Base-by-base conservation (phyloP, 2,113 vertebrate species). In the Galeopterus variegatus region DNA sequence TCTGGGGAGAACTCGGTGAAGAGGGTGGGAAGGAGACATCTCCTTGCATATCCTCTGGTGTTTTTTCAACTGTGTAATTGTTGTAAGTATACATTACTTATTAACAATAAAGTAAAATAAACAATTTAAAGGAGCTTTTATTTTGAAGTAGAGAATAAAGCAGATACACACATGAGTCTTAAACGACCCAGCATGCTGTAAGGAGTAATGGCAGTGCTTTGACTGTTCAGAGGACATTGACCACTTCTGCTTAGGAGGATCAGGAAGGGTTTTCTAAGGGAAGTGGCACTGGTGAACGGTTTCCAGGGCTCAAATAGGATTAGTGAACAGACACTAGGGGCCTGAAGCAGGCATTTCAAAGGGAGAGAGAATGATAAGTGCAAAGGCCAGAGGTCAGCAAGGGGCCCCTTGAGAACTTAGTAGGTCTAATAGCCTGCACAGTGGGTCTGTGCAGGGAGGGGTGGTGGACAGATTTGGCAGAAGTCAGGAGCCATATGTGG, bases 61-160 rank as follows among this genome's bases (percentile, higher is more conserved):
- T 13, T 72, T 62, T 92, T 52, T 67, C 31, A 82, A 81, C 76
- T 67, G 50, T 69, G 26, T 84, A n/a, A 85, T 77, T 67, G 65
- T 33, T 93, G 6, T 36, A 77, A 17, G 5, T 60, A 10, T 54
- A 33, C 21, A 50, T 88, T 84, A 75, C 65, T 93, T 86, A 67
- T 11, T 82, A 85, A 80, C 83, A 91, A 36, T 33, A 82, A 73
- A 73, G 60, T 33, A 77, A 8, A 90, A 76, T 62, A 90, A 87
- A 36, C 41, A 52, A 12, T 58, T 45, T n/a, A 73, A 83, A 86
- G 28, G 17, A 72, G 36, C 0, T 82, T 96, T 88, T 23, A 91
- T 62, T 94, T 96, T 89, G 21, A 79, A 88, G 87, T 83, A 64
- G 36, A 90, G 7, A 36, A 67, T 33, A 90, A 93, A 96, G 31